Conservation (phyloP, 2,797 vertebrate species). For the Antrozous pallidus region DNA sequence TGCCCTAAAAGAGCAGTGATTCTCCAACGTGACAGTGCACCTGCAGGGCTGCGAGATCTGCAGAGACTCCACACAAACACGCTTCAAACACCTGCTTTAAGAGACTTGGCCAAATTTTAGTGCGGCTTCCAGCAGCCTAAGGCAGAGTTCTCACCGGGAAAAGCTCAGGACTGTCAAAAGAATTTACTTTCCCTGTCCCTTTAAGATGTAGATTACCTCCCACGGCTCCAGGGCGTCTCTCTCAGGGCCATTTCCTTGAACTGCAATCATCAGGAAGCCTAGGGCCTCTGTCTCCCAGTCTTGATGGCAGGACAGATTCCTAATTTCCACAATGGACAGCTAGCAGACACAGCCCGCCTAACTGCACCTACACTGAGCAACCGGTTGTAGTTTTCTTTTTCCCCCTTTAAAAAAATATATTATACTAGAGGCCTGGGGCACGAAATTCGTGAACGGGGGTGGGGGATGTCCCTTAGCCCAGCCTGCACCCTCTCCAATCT, state of each 20-base stretch:
- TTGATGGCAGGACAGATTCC: neutral
- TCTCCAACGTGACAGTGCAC: constrained; percentile 22
- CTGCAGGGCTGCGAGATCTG: neutral
- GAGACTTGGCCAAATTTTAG: neutral
- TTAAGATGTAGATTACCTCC: neutral
- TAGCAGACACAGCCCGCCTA: neutral
- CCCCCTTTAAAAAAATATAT: neutral
- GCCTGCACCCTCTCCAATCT: too few relatives aligned
- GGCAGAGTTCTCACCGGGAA: neutral
- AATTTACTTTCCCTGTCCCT: neutral
- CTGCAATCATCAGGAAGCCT: constrained; percentile 9
- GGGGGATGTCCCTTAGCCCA: too few relatives aligned
- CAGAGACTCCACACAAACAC: neutral
- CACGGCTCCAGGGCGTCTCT: neutral
- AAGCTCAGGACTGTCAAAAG: neutral
- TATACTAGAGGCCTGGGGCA: too few relatives aligned
- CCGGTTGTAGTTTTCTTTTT: neutral
- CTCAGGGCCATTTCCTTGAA: neutral
- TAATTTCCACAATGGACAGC: neutral
- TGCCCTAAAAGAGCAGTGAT: constrained; percentile 15
- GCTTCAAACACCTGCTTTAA: neutral
- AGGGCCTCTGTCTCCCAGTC: neutral
- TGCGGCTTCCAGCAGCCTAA: neutral
- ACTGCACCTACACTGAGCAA: neutral
- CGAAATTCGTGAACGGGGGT: too few relatives aligned